Conservation (phyloP, 2,113 vertebrate species). For the Riparia riparia region DNA sequence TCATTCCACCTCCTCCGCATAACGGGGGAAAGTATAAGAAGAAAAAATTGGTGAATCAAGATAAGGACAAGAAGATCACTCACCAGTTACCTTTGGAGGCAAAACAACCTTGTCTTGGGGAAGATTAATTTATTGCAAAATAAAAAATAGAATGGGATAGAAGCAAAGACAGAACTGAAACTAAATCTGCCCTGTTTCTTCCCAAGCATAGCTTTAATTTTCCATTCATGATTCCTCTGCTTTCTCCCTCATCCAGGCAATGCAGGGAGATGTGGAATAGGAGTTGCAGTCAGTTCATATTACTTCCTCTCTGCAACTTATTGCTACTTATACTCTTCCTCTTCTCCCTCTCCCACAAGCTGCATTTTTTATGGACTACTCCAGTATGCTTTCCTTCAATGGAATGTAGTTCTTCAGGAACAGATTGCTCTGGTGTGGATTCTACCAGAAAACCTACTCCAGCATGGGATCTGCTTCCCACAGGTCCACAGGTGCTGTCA, state of each 20-base stretch:
- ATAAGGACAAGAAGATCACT: not conserved
- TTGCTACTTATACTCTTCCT: not conserved
- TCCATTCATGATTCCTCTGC: not conserved
- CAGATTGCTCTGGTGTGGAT: fast-evolving
- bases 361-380: not conserved
- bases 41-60: not conserved
- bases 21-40: not conserved
- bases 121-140: not conserved
- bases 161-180: not conserved
- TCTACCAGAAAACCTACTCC: not conserved
- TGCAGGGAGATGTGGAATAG: not conserved
- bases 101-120: not conserved
- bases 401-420: not conserved
- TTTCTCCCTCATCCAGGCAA: fast-evolving
- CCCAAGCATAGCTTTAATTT: not conserved
- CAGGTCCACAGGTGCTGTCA: not conserved
- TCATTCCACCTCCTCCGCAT: not conserved
- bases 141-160: not conserved
- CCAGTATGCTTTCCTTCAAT: not conserved
- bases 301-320: not conserved
- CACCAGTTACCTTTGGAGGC: not conserved
- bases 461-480: not conserved
- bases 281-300: not conserved
- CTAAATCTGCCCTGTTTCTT: not conserved
- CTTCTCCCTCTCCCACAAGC: fast-evolving